Evolutionary conservation across 2,888 invertebrate genomes (phyloP).

Genomic region (Drosophila rubida): DNA sequence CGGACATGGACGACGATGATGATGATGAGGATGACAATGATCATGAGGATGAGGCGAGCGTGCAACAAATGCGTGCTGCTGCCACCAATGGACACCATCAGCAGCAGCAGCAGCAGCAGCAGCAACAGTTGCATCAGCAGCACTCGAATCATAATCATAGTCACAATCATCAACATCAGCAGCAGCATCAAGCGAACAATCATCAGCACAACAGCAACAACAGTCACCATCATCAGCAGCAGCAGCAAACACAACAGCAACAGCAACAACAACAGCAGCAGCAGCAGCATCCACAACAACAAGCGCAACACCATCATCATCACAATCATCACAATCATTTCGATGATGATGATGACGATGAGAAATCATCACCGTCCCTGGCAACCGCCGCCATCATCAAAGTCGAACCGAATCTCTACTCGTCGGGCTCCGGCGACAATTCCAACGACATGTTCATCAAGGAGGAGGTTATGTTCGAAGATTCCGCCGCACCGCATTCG

Average conservation of each 20-base stretch:
- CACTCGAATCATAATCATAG: slow-evolving; percentile 28
- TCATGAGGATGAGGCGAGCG: slow-evolving; percentile 46
- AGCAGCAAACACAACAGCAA: slow-evolving; percentile 9
- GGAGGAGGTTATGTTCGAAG: slow-evolving; percentile 84
- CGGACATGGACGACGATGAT: slow-evolving; percentile 81
- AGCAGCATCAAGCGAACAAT: slow-evolving; percentile 40
- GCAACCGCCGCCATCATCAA: slow-evolving; percentile 84
- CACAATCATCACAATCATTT: slow-evolving; percentile 71
- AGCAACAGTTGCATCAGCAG: slow-evolving; percentile 31
- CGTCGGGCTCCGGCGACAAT: slow-evolving; percentile 83
- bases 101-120: slow-evolving; percentile 34
- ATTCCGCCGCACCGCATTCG: slow-evolving; percentile 82
- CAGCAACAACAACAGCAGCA: slow-evolving; percentile 24
- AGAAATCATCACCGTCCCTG: slow-evolving; percentile 84
- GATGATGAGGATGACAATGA: slow-evolving; percentile 76
- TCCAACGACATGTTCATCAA: slow-evolving; percentile 85
- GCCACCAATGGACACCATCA: slow-evolving; percentile 51
- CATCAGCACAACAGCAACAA: slow-evolving; percentile 22
- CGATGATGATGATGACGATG: slow-evolving; percentile 82
- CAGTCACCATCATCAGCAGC: slow-evolving; percentile 15
- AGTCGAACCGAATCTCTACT: slow-evolving; percentile 84
- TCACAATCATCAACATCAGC: slow-evolving; percentile 41
- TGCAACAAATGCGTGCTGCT: slow-evolving; percentile 51
- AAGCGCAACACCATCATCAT: slow-evolving; percentile 36
- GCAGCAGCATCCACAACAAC: slow-evolving; percentile 31